Evolutionary conservation across 2,797 vertebrate species (phyloP).

Genomic region (Siniperca scherzeri): DNA sequence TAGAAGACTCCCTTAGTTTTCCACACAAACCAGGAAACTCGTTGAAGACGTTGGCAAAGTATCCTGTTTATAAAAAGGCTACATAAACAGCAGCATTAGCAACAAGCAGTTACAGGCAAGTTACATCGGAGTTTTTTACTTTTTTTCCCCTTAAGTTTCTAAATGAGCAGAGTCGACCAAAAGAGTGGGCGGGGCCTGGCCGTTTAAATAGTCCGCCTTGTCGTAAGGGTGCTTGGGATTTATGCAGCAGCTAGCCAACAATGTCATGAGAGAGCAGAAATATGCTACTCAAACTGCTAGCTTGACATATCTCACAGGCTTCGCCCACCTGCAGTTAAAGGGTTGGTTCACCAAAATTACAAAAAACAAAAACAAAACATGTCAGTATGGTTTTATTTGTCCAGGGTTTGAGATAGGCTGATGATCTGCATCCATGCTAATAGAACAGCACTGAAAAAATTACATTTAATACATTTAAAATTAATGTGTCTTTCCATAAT

Average conservation of each 20-base stretch:
- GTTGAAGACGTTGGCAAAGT: neutral
- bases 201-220: neutral
- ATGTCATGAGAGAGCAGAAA: neutral
- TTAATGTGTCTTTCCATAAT: neutral
- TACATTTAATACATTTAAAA: neutral
- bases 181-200: neutral
- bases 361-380: neutral
- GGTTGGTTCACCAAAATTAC: neutral
- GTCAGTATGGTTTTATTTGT: neutral
- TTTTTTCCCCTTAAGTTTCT: neutral
- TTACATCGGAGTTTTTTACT: neutral
- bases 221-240: neutral
- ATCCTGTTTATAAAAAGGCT: neutral
- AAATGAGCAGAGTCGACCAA: neutral
- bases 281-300: neutral
- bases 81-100: neutral
- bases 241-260: neutral
- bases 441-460: neutral
- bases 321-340: neutral
- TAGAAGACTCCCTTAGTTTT: neutral
- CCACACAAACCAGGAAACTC: neutral
- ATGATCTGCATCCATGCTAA: neutral
- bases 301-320: neutral
- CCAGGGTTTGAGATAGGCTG: neutral
- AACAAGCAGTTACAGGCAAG: neutral